phyloP scores from a whole-genome alignment of 2,888 invertebrate species.

The Baccha elongata region DNA sequence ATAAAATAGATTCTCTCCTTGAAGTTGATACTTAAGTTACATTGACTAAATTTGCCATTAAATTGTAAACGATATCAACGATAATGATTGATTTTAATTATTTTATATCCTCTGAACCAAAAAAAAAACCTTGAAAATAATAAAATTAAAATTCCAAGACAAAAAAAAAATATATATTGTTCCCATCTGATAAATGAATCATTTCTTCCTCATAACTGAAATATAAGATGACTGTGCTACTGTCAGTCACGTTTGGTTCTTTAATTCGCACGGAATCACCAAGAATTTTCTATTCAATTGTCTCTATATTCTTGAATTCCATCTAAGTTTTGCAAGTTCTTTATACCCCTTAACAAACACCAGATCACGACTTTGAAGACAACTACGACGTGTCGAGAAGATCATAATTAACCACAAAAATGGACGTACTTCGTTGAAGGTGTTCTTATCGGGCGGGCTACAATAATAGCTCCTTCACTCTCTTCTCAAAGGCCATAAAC shows the following conservation, averaged over 20 bases:
- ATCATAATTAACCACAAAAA: constrained; percentile 65
- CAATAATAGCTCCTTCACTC: neutral
- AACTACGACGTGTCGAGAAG: constrained; percentile 24
- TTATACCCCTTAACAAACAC: constrained; percentile 23
- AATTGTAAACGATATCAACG: constrained; percentile 32
- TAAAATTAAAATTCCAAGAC: constrained; percentile 60
- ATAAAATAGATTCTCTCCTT: constrained; percentile 1
- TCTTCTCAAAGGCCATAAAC: constrained; percentile 7
- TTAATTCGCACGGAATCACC: constrained; percentile 44
- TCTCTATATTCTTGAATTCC: constrained; percentile 18
- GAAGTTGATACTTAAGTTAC: constrained; percentile 10
- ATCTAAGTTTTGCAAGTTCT: constrained; percentile 5
- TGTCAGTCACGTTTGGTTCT: constrained; percentile 58
- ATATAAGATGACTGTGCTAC: neutral
- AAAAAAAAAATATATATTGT: neutral
- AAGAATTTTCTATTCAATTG: constrained; percentile 45
- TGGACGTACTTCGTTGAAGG: constrained; percentile 54
- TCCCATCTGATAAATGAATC: constrained; percentile 26
- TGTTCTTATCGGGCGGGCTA: constrained; percentile 43
- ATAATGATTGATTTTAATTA: constrained; percentile 59
- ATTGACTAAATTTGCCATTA: constrained; percentile 20
- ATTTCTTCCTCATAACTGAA: constrained; percentile 22
- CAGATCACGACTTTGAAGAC: constrained; percentile 39
- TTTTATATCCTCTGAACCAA: neutral
- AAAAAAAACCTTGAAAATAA: constrained; percentile 9